Evolutionary conservation across 1,140 invertebrate species (phyloP), one percentile per base, ranked within the genome.

Genomic region (Philaenus spumarius): DNA sequence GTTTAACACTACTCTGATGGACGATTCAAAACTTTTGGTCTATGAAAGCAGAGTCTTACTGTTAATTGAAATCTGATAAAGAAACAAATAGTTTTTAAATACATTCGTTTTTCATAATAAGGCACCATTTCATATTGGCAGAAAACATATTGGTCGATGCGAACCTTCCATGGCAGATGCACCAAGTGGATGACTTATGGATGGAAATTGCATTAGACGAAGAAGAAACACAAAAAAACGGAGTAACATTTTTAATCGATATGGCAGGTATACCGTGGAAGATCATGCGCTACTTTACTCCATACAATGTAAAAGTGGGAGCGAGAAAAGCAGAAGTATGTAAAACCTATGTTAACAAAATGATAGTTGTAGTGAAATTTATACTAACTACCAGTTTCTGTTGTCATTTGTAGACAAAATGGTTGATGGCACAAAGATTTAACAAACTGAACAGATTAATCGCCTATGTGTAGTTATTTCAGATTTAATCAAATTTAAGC

Each of bases 231-330:
- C 61, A 68, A 52, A 51, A 63, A 54, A 68, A 71, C 23, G 73
- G 73, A 7, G 42, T 73, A 1, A 68, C 70, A 48, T 63, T 69
- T 22, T 65, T 75, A n/a, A 53, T 74, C 7, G 73, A 75, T 58
- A 65, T 74, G 35, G 63, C 63, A 60, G 58, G 52, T 24, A 60
- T 67, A 34, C 64, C 67, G 2, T 72, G 64, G 66, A 68, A 63
- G 57, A 55, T 71, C 46, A 37, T 72, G 7, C 66, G 67, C 48
- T 73, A 70, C 67, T 60, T 72, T 12, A 72, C 71, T 15, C 71
- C 71, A 0, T 37, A 56, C 1, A 72, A 71, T 47, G 59, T 71
- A 14, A 67, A 63, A 58, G 59, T 66, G 20, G 60, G 56, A 45
- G 55, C 67, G 17, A 66, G 55, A 43, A 71, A 71, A 61, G 58